phyloP scores from a whole-genome alignment of 2,113 vertebrate genomes.

The Cepphus grylle region DNA sequence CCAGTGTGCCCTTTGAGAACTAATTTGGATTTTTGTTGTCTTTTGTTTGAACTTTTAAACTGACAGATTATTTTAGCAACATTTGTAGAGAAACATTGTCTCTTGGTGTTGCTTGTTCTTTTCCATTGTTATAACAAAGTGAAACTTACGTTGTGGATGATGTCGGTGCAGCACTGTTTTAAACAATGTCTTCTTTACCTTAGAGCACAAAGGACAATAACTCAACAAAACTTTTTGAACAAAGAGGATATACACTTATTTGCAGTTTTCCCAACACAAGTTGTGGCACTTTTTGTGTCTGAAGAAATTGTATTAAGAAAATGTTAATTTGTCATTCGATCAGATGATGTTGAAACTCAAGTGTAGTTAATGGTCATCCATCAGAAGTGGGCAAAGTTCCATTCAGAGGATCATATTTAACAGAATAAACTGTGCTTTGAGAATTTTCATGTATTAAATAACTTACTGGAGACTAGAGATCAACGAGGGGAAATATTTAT shows the following conservation, averaged over 20 bases:
- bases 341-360: background rate
- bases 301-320: background rate
- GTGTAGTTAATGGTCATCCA: background rate
- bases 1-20: background rate
- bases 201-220: background rate
- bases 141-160: background rate
- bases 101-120: background rate
- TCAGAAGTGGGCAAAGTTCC: background rate
- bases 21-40: background rate
- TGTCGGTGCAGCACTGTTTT: background rate
- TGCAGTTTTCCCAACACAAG: background rate
- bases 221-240: background rate
- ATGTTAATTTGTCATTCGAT: background rate
- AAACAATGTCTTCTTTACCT: background rate
- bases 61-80: background rate
- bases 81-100: background rate
- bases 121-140: background rate
- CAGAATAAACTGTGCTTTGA: background rate
- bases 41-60: background rate
- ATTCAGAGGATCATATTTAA: background rate
- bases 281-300: background rate
- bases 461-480: background rate
- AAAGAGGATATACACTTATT: background rate
- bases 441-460: background rate
- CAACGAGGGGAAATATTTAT: background rate